A percentile compares a stretch with the other conserved stretches of the same genome.
phyloP scores from a whole-genome alignment of 2,888 invertebrate species.

The Pseudolycoriella hygida region DNA sequence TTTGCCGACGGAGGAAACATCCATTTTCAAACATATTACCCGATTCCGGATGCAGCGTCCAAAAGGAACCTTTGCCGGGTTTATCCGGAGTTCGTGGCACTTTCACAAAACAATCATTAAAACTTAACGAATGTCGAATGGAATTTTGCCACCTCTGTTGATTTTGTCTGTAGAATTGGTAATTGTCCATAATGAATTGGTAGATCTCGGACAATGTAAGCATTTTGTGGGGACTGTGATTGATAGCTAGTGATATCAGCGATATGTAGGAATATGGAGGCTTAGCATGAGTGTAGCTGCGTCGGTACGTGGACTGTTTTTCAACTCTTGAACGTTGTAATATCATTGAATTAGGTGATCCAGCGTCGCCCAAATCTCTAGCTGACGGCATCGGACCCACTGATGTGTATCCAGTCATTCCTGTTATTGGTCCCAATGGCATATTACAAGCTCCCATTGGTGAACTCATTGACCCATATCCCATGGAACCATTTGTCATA shows the following conservation, averaged over 20 bases:
- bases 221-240: constrained; percentile 90
- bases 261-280: constrained; percentile 98
- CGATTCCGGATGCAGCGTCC: constrained; percentile 96
- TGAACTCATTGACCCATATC: constrained; percentile 54
- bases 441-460: constrained; percentile 44
- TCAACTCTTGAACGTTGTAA: constrained; percentile 69
- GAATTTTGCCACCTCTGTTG: constrained; percentile 99
- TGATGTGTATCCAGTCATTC: constrained; percentile 40
- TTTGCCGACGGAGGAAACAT: constrained; percentile 89
- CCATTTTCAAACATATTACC: constrained; percentile 99
- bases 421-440: constrained; percentile 43
- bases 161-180: constrained; percentile 96
- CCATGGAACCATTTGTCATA: constrained; percentile 48
- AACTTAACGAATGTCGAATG: constrained; percentile 90
- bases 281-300: constrained; percentile 92
- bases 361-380: constrained; percentile 40
- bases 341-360: constrained; percentile 57
- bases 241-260: constrained; percentile 98
- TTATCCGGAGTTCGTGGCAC: constrained; percentile 94
- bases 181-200: constrained; percentile 98
- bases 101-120: constrained; percentile 99
- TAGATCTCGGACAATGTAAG: constrained; percentile 96
- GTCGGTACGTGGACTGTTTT: constrained; percentile 65
- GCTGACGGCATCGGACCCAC: constrained; percentile 30
- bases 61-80: constrained; percentile 97